Base-by-base conservation (phyloP, 2,113 vertebrate species). In the Sphyrna mokarran region DNA sequence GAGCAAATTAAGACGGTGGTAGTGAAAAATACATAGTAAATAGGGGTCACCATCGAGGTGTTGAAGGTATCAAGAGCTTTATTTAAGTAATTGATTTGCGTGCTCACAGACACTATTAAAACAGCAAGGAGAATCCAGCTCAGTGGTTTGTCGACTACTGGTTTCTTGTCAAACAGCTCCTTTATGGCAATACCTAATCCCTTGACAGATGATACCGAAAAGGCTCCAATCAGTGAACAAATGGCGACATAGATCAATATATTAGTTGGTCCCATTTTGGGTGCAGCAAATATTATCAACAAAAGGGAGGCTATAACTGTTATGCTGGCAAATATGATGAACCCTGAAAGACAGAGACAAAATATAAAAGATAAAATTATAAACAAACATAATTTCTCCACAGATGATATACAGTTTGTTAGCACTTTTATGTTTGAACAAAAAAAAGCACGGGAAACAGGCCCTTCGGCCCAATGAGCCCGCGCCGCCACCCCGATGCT, bases 41-140 rank as follows among this genome's bases (percentile, higher is more conserved):
- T 97, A 23, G 98, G 98, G 1, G 98, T 98, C 96, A 98, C 98
- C 0, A 98, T 96, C 85, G 98, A 98, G 0, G 98, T 98, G 95
- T 97, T 98, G 95, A 98, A 98, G 13, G 97, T 69, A 0, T 98
- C 98, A 96, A 98, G 83, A 0, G 98, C 98, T 96, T 98, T 98
- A 97, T 98, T 98, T 97, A 98, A 98, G 96, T 98, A 98, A 96
- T 97, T 98, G 95, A 98, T 98, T 97, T 98, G 98, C 23, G 96
- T 98, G 16, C 96, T 96, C 87, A 98, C 97, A 0, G 98, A 98
- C 1, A 98, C 66, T 40, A 97, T 90, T 33, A 98, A 96, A 16
- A 95, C 18, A 0, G 95, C 96, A 96, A 97, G 78, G 96, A 98
- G 96, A 96, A 98, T 0, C 11, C 97, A 98, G 96, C 98, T 95